A percentile compares a stretch with the other conserved stretches of the same genome.
Conservation (phyloP, 2,113 vertebrate species). For the Danio rerio region GRCz12tu NC_133190.1:30122001-30122500, state of each 20-base stretch:
- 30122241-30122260: conserved; percentile 3
- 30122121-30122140: neutral
- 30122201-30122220: conserved; percentile 14
- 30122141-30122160: neutral
- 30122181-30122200: conserved; percentile 29
- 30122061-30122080: neutral
- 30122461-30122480: too few relatives aligned
- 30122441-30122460: too few relatives aligned
- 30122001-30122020: too few relatives aligned
- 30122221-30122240: conserved; percentile 35
- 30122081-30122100: neutral
- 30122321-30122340: neutral
- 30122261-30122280: neutral
- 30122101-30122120: neutral
- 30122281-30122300: neutral
- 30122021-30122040: too few relatives aligned
- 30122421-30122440: too few relatives aligned
- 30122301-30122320: neutral
- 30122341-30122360: too few relatives aligned
- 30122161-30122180: conserved; percentile 27
- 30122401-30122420: too few relatives aligned
- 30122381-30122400: too few relatives aligned
- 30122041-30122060: neutral
- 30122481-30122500: too few relatives aligned
- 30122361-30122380: too few relatives aligned